These are phyloP conservation scores for Zosterops borbonicus DNA, from an alignment of 2,113 vertebrate species.

Conservation along the genomic window DNA sequence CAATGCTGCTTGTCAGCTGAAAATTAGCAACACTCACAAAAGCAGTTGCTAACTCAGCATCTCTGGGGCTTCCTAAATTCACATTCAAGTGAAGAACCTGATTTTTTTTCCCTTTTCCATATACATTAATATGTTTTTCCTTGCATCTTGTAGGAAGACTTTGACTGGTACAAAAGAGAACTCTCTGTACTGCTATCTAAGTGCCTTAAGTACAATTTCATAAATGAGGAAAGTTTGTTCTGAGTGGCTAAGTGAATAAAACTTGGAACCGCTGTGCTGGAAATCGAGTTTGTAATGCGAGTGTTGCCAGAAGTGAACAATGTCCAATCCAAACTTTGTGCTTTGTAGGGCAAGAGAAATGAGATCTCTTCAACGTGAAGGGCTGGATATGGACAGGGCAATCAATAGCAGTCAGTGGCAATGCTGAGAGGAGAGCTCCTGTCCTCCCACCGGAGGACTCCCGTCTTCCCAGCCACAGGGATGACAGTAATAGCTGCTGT, in stretches of 20 bases:
- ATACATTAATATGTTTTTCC: background rate
- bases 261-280: background rate
- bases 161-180: background rate
- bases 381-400: background rate
- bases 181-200: background rate
- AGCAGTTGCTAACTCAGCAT: background rate
- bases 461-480: background rate
- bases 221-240: background rate
- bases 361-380: background rate
- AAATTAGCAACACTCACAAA: background rate
- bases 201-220: background rate
- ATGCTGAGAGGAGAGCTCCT: background rate
- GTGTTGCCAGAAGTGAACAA: background rate
- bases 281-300: background rate
- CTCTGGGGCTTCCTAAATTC: background rate
- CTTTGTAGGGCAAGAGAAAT: background rate
- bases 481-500: background rate
- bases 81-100: background rate
- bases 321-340: background rate
- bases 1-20: conserved; percentile 3
- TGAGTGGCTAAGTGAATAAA: background rate
- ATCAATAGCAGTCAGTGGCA: background rate
- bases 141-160: background rate
- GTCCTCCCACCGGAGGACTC: background rate
- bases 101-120: background rate